phyloP scores from a whole-genome alignment of 1,140 invertebrate species.

The Orchesella cincta region DNA sequence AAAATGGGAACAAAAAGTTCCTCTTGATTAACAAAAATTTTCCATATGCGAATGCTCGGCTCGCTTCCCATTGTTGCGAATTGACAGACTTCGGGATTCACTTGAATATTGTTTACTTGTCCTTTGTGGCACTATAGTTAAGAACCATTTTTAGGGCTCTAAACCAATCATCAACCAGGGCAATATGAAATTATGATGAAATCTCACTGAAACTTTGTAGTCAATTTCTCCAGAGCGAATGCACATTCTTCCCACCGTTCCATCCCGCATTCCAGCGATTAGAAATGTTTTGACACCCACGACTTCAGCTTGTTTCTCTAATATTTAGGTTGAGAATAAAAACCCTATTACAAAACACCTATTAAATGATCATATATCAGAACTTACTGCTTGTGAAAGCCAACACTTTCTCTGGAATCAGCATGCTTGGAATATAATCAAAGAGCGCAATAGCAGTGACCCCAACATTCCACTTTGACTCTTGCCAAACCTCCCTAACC shows the following conservation, averaged over 20 bases:
- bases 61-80: slow-evolving; percentile 39
- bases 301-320: not conserved
- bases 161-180: not conserved
- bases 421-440: slow-evolving; percentile 40
- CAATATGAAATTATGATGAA: too few species aligned
- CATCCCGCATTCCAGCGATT: slow-evolving; percentile 45
- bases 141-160: not conserved
- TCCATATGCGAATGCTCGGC: slow-evolving; percentile 45
- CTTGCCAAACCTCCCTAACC: slow-evolving; percentile 41
- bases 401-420: slow-evolving; percentile 38
- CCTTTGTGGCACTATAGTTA: slow-evolving; percentile 39
- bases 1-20: slow-evolving; percentile 45
- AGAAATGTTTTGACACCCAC: slow-evolving; percentile 34
- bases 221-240: slow-evolving; percentile 34
- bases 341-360: not conserved
- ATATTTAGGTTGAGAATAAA: not conserved
- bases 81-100: slow-evolving; percentile 46
- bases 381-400: slow-evolving; percentile 31
- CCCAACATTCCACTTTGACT: slow-evolving; percentile 26
- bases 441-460: slow-evolving; percentile 42
- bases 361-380: not conserved
- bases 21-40: slow-evolving; percentile 39
- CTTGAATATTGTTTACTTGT: slow-evolving; percentile 32
- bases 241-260: slow-evolving; percentile 36
- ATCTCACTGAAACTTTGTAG: slow-evolving; percentile 15